These are phyloP conservation scores for Argopecten irradians DNA, from an alignment of 1,140 invertebrate genomes.

Conservation along the genomic window DNA sequence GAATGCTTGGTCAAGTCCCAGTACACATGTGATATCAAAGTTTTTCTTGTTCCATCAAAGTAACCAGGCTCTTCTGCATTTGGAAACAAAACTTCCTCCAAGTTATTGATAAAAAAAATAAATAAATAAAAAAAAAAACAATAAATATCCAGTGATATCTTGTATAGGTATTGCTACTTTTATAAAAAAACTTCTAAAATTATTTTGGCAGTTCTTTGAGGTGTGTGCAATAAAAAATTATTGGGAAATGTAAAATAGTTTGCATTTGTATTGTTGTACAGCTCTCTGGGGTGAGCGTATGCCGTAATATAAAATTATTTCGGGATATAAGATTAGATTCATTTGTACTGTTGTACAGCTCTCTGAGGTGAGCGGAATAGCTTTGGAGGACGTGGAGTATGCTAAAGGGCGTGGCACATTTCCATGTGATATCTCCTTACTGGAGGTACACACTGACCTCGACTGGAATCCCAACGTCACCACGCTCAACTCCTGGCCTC, in stretches of 20 bases:
- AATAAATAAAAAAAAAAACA: no score
- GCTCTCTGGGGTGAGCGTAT: constrained; percentile 81
- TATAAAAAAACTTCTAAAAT: no score
- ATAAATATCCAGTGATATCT: no score
- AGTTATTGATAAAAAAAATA: no score
- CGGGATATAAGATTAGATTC: no score
- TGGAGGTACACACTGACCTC: constrained; percentile 80
- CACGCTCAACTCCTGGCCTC: constrained; percentile 77
- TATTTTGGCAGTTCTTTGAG: constrained; percentile 81
- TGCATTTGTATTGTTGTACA: constrained; percentile 67
- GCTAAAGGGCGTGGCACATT: constrained; percentile 81
- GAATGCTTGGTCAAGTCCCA: neutral
- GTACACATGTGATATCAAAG: no score
- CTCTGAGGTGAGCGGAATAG: constrained; percentile 81
- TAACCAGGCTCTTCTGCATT: no score
- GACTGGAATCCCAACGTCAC: constrained; percentile 80
- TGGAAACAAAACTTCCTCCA: no score
- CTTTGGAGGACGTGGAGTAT: constrained; percentile 82
- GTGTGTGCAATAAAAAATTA: constrained; percentile 82
- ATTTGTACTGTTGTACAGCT: constrained; percentile 76
- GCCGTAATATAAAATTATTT: no score
- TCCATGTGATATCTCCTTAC: constrained; percentile 80
- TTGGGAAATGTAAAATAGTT: no score
- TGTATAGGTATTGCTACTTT: no score
- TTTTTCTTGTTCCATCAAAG: neutral